Base-by-base conservation (phyloP, 2,113 vertebrate genomes). In the Paracanthobrama guichenoti region DNA sequence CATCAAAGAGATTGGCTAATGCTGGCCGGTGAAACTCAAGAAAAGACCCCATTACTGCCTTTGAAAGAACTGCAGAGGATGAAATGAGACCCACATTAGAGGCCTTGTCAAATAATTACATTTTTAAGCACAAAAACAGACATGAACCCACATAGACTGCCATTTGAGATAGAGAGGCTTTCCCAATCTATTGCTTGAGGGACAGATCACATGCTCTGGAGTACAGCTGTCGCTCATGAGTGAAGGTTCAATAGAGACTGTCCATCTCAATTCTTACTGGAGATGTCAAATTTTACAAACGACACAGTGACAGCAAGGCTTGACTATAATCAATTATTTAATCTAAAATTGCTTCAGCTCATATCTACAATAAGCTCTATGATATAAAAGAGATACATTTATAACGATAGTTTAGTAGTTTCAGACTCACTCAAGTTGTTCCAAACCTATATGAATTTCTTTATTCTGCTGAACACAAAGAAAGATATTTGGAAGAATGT, bases 31-130 rank as follows among this genome's bases (percentile, higher is more conserved):
- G 50, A 78, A 57, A 57, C 22, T 57, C 14, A 18, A 48, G 48
- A 77, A 53, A 78, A 69, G 83, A 53, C 10, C 62, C n/a, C 31
- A 79, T 42, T 39, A 35, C 26, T 24, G 55, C 59, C 26, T 73
- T 50, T 55, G 50, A 72, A 55, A 71, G 46, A 72, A 26, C 28
- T 3, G 20, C 46, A 55, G 48, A 26, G 50, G 48, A 82, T 82
- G 48, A 82, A 81, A 81, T 26, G 22, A 57, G 26, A 53, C 18
- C 44, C 42, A 82, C 28, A 82, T 82, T 82, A 82, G 31, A 72
- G 28, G 20, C 46, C 80, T 55, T 55, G 80, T 82, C 80, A 72
- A 53, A 82, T 82, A 71, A 82, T 82, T 6, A 82, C 79, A 82
- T 71, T 71, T 81, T 39, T 55, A 72, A 24, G 64, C 5, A 71